Percentiles rank a stretch among this genome's conserved stretches.
phyloP scores from a whole-genome alignment of 92 coral and sea anemone genomes.

The Desmophyllum pertusum region DNA sequence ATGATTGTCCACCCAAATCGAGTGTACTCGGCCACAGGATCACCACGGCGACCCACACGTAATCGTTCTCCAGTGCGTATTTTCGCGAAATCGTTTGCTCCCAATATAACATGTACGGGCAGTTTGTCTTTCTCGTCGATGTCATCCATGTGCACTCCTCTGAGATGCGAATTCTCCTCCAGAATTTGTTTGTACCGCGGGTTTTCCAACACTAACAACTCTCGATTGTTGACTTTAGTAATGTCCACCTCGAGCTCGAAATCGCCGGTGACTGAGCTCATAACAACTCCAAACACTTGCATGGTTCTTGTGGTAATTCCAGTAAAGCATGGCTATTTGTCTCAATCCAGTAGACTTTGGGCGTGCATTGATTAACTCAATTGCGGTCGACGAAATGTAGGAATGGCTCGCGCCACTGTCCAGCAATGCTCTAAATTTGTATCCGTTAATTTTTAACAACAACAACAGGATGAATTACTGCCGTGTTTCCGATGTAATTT shows the following conservation, averaged over 20 bases:
- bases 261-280: not conserved
- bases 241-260: no score
- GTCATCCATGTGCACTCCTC: conserved; percentile 55
- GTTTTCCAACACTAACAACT: no score
- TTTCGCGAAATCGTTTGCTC: conserved; percentile 67
- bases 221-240: no score
- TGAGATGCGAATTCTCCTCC: no score
- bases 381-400: not conserved
- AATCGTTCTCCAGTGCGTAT: conserved; percentile 55
- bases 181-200: no score
- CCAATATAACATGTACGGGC: conserved; percentile 64
- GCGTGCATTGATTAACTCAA: no score
- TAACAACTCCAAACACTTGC: conserved; percentile 10
- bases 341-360: not conserved
- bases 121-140: conserved; percentile 47
- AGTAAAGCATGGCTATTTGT: conserved; percentile 21
- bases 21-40: conserved; percentile 61
- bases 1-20: conserved; percentile 64
- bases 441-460: conserved; percentile 55
- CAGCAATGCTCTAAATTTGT: conserved; percentile 31
- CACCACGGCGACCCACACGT: conserved; percentile 65
- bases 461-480: conserved; percentile 37
- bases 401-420: conserved; percentile 9
- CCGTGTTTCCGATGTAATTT: not conserved
- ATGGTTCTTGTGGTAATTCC: conserved; percentile 7